These are phyloP conservation scores for Sinocyclocheilus grahami DNA, from an alignment of 2,113 vertebrate species.

Conservation along the genomic window DNA sequence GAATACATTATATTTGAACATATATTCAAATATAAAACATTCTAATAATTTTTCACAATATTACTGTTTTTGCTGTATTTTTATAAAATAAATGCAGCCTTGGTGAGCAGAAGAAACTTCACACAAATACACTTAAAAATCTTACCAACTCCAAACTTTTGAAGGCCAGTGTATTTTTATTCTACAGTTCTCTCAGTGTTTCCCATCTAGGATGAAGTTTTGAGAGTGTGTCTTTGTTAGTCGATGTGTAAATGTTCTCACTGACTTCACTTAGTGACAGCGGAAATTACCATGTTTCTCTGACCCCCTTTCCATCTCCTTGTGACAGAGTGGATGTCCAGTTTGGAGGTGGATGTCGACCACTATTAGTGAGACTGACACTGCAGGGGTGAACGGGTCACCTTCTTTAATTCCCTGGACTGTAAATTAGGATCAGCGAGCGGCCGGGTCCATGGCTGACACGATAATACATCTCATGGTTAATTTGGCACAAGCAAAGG, in stretches of 20 bases:
- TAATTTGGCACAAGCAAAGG: conserved; percentile 58
- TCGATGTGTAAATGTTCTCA: not conserved
- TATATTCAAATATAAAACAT: not conserved
- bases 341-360: conserved; percentile 35
- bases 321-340: not conserved
- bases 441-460: not conserved
- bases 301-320: not conserved
- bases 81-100: not conserved
- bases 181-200: not conserved
- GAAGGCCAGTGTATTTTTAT: not conserved
- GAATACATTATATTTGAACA: not conserved
- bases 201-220: not conserved
- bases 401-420: conserved; percentile 52
- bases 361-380: conserved; percentile 58
- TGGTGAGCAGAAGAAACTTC: not conserved
- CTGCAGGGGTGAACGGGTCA: conserved; percentile 51
- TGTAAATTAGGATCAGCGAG: conserved; percentile 50
- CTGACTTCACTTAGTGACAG: not conserved
- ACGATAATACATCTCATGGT: conserved; percentile 55
- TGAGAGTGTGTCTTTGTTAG: not conserved
- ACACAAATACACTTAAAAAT: not conserved
- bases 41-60: not conserved
- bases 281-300: not conserved
- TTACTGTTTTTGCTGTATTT: not conserved
- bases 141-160: not conserved